phyloP scores from a whole-genome alignment of 1,140 invertebrate species.

The Mya arenaria region DNA sequence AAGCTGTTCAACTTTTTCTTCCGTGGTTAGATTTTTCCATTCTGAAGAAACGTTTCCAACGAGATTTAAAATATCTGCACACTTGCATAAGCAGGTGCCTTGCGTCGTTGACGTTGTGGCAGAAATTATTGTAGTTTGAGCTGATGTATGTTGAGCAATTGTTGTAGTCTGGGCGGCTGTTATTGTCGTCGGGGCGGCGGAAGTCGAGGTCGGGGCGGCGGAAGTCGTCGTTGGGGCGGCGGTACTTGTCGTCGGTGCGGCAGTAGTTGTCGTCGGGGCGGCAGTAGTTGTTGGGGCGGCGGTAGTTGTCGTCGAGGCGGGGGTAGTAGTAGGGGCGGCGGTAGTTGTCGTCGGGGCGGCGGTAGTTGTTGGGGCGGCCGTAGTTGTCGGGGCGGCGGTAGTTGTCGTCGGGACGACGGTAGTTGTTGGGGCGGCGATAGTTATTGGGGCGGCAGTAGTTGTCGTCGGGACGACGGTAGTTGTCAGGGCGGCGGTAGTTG shows the following conservation, averaged over 20 bases:
- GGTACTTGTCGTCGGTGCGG: neutral
- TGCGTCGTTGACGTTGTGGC: neutral
- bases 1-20: constrained; percentile 29
- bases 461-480: too few species aligned
- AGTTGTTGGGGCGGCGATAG: too few species aligned
- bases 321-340: too few species aligned
- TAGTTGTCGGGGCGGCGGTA: too few species aligned
- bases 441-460: too few species aligned
- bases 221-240: neutral
- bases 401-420: too few species aligned
- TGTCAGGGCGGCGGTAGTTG: too few species aligned
- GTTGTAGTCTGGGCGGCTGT: neutral
- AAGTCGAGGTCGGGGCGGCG: neutral
- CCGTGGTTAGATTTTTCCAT: constrained; percentile 16
- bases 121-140: neutral
- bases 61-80: neutral
- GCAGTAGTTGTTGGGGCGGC: too few species aligned
- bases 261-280: neutral
- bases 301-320: too few species aligned
- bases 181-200: neutral
- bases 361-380: too few species aligned
- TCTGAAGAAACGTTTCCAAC: neutral
- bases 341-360: too few species aligned
- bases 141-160: neutral
- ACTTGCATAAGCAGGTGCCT: neutral